Conservation (phyloP, 2,797 vertebrate genomes). For the Coccyzus lansbergi region DNA sequence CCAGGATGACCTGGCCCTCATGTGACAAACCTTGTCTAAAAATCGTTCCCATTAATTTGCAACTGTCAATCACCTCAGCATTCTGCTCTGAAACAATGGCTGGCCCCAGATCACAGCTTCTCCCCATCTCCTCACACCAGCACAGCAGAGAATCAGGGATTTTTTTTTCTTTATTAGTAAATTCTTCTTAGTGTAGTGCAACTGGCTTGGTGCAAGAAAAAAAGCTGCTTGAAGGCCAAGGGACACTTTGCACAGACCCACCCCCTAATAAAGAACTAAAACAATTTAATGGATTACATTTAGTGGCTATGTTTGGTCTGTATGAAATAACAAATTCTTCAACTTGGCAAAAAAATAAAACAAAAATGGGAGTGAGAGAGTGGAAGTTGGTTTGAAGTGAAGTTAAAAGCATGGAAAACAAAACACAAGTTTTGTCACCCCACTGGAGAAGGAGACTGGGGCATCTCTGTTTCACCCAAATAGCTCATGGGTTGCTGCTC, state of each 20-base stretch:
- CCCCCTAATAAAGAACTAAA: neutral
- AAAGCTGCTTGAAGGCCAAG: neutral
- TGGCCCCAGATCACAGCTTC: constrained; percentile 25
- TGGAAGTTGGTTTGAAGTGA: constrained; percentile 22
- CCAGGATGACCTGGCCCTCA: constrained; percentile 21
- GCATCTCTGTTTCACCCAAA: neutral
- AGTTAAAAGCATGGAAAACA: constrained; percentile 22
- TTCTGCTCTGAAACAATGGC: constrained; percentile 48
- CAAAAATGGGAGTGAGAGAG: neutral
- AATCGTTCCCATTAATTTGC: constrained; percentile 63
- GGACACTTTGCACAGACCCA: neutral
- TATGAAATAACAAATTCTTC: constrained; percentile 20
- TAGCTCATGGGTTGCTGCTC: neutral
- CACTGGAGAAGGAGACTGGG: neutral
- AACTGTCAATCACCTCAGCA: constrained; percentile 60
- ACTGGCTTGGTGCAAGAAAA: neutral
- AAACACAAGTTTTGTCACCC: neutral
- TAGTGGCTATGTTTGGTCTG: neutral
- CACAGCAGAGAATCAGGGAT: constrained; percentile 21
- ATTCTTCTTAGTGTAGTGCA: neutral
- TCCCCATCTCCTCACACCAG: constrained; percentile 6
- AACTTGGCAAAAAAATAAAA: neutral
- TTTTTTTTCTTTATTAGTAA: constrained; percentile 27
- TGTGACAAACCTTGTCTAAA: constrained; percentile 54
- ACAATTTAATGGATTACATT: neutral